phyloP scores from a whole-genome alignment of 2,888 invertebrate genomes.

The Thera britannica region DNA sequence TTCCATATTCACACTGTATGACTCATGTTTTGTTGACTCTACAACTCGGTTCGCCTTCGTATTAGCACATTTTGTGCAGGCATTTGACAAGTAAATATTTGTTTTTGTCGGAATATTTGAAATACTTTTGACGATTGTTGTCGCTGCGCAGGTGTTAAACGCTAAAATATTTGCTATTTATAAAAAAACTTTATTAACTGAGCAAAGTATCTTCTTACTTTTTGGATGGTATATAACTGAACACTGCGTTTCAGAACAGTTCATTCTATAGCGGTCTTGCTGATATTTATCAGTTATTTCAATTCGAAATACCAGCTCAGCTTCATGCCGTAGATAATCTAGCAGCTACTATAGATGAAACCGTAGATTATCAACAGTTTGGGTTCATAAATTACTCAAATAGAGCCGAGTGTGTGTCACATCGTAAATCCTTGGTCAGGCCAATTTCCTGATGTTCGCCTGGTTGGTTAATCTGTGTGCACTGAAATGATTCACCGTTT shows the following conservation, averaged over 20 bases:
- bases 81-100: constrained; percentile 40
- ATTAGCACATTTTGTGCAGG: constrained; percentile 37
- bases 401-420: constrained; percentile 33
- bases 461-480: constrained; percentile 40
- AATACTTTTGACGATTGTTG: constrained; percentile 38
- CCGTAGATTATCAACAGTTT: constrained; percentile 24
- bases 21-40: constrained; percentile 25
- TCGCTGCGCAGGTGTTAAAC: constrained; percentile 38
- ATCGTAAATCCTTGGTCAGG: constrained; percentile 43
- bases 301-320: constrained; percentile 9
- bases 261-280: neutral
- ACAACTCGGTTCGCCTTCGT: constrained; percentile 21
- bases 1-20: constrained; percentile 5
- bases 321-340: neutral
- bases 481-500: constrained; percentile 41
- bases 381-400: constrained; percentile 42
- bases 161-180: constrained; percentile 27
- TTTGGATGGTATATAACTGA: neutral
- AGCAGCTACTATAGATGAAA: constrained; percentile 4
- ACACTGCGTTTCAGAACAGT: neutral
- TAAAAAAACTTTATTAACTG: neutral
- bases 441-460: constrained; percentile 45
- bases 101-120: constrained; percentile 35
- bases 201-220: too few species aligned
- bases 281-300: neutral